These are phyloP conservation scores for Philopotamus ludificatus DNA, from an alignment of 1,140 invertebrate genomes.

Conservation along the genomic window DNA sequence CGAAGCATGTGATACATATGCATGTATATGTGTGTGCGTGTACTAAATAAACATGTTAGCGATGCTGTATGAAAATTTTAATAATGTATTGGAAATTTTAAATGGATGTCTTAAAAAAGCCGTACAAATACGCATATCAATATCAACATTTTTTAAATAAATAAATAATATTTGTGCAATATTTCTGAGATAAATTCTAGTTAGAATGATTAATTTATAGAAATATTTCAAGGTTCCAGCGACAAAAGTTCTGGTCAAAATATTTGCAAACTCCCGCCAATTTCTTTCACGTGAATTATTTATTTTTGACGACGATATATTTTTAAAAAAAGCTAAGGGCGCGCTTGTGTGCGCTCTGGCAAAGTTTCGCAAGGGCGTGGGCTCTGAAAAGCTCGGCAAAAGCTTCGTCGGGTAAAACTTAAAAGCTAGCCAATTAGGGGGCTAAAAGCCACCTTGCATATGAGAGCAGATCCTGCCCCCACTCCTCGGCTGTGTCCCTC, in stretches of 20 bases:
- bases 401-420: constrained; percentile 50
- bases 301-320: neutral
- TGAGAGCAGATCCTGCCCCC: constrained; percentile 38
- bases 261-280: constrained; percentile 6
- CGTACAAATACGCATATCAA: neutral
- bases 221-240: neutral
- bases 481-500: constrained; percentile 11
- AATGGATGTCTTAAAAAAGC: neutral
- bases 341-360: neutral
- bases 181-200: no score
- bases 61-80: neutral
- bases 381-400: constrained; percentile 38
- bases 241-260: neutral
- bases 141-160: neutral
- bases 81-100: neutral
- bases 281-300: no score
- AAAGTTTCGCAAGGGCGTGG: constrained; percentile 29
- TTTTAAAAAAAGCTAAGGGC: neutral
- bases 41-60: constrained; percentile 21
- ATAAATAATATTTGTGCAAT: neutral
- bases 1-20: constrained; percentile 21
- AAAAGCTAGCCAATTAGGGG: constrained; percentile 58
- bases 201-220: no score
- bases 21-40: constrained; percentile 26
- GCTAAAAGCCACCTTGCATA: constrained; percentile 56